Conservation (phyloP, 2,113 vertebrate species). For the Helogale parvula region DNA sequence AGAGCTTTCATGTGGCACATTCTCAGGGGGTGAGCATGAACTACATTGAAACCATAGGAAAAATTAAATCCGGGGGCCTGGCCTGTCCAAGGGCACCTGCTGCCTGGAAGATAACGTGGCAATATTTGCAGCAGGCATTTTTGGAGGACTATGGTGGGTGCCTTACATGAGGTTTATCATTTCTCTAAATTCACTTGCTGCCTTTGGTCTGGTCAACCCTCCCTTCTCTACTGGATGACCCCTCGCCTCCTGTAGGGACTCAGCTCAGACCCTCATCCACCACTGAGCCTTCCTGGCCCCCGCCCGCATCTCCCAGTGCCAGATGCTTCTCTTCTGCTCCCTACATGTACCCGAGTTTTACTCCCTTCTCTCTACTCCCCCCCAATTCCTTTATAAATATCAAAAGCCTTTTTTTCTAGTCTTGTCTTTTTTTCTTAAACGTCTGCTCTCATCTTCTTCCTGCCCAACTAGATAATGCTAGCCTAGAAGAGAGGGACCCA, state of each 20-base stretch:
- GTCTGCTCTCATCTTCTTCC: not conserved
- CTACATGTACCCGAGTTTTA: accelerated
- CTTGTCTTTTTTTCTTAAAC: not conserved
- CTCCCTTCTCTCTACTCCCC: not conserved
- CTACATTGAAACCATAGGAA: not conserved
- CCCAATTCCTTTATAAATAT: not conserved
- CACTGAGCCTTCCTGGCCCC: accelerated
- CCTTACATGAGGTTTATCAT: not conserved
- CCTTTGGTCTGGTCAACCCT: accelerated
- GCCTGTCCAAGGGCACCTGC: not conserved
- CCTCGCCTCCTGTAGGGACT: accelerated
- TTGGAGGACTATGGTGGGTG: accelerated
- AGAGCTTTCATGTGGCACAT: accelerated
- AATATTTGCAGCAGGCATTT: too few species aligned
- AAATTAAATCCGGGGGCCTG: accelerated
- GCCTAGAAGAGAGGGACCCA: not conserved
- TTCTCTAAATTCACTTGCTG: not conserved
- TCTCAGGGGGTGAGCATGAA: not conserved
- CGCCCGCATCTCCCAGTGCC: accelerated
- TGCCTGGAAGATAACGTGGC: too few species aligned
- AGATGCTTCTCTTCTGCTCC: not conserved
- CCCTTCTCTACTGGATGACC: too few species aligned
- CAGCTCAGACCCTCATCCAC: not conserved
- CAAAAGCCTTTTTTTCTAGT: not conserved
- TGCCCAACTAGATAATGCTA: not conserved